Conservation (phyloP, 2,797 vertebrate genomes). For the Sphenopsis melanotis region DNA sequence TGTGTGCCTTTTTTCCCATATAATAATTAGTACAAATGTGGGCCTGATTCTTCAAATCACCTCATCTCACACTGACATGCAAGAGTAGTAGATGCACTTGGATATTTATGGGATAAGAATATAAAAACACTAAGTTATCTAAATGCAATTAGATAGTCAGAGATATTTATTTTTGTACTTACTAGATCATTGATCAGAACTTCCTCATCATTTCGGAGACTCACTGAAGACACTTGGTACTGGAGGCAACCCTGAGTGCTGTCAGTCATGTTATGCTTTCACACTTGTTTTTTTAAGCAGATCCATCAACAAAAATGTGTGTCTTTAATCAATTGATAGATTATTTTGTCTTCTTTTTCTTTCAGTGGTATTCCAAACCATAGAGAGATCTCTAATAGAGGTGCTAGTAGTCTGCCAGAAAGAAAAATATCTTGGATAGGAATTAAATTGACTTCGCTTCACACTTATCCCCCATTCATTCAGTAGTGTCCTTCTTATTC, state of each 20-base stretch:
- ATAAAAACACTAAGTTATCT: not conserved
- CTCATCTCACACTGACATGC: not conserved
- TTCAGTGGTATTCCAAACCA: not conserved
- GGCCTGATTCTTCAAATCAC: not conserved
- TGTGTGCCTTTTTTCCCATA: not conserved
- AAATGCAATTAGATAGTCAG: not conserved
- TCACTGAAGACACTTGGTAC: not conserved
- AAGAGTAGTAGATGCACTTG: not conserved
- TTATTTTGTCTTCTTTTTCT: not conserved
- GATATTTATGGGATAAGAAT: not conserved
- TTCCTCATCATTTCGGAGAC: not conserved
- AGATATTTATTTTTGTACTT: not conserved
- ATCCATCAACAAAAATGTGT: not conserved
- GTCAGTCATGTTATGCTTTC: not conserved
- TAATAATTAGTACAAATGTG: not conserved
- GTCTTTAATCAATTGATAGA: not conserved
- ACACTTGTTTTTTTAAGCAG: not conserved
- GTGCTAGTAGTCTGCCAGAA: not conserved
- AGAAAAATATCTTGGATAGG: not conserved
- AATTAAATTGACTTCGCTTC: not conserved
- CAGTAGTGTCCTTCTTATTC: not conserved
- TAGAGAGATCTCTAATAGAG: not conserved
- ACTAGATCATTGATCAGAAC: not conserved
- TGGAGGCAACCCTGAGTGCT: not conserved
- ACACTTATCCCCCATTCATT: not conserved